Conservation (phyloP, 2,797 vertebrate species). For the Prunella strophiata region DNA sequence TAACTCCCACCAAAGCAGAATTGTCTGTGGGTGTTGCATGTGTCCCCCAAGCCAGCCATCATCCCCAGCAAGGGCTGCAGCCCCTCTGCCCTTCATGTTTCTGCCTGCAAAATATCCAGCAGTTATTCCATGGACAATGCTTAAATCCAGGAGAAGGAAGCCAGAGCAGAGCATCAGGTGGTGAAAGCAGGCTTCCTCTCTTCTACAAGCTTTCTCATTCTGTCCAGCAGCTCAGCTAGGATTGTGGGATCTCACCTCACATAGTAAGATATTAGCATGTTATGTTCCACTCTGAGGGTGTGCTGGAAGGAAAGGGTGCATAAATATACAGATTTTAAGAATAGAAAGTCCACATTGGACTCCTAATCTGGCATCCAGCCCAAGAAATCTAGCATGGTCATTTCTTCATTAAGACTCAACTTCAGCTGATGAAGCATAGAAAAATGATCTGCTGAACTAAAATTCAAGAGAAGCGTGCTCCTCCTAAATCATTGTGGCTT, state of each 20-base stretch:
- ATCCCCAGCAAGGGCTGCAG: background rate
- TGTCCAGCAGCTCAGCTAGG: background rate
- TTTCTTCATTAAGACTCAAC: background rate
- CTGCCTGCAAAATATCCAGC: background rate
- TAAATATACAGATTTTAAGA: background rate
- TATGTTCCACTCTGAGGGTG: background rate
- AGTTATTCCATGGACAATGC: background rate
- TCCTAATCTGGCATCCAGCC: background rate
- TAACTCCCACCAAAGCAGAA: background rate
- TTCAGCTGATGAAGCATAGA: background rate
- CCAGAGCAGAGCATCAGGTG: background rate
- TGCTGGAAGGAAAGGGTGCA: background rate
- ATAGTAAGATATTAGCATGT: rapidly evolving
- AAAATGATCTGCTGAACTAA: background rate
- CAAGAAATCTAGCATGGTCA: background rate
- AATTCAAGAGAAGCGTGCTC: background rate
- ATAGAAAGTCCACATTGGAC: background rate
- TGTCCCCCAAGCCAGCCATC: no score
- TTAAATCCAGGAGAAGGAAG: background rate
- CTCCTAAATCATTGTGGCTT: background rate
- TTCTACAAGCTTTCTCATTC: background rate
- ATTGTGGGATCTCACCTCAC: background rate
- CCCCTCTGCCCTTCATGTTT: background rate
- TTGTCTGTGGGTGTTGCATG: background rate
- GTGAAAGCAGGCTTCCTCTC: background rate